Conservation (phyloP, 1,140 invertebrate species). For the Orius insidiosus region DNA sequence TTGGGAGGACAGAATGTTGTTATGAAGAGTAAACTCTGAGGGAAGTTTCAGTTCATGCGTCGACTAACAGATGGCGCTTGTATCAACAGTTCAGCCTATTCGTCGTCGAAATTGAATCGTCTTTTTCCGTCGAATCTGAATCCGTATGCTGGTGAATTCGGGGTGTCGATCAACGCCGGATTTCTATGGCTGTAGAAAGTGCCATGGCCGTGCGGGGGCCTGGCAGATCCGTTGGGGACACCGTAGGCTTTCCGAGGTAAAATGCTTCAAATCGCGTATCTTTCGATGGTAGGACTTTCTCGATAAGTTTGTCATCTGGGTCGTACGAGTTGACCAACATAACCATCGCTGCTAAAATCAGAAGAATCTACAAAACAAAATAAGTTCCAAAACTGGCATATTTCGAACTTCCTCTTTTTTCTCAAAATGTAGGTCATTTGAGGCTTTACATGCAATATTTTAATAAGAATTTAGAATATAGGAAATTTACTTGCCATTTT, state of each 20-base stretch:
- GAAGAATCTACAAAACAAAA: neutral
- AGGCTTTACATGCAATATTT: too few species aligned
- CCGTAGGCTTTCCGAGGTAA: conserved; percentile 49
- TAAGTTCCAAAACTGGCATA: too few species aligned
- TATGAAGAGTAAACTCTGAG: too few species aligned
- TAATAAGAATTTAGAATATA: too few species aligned
- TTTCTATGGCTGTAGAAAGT: conserved; percentile 66
- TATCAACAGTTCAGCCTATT: too few species aligned
- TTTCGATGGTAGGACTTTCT: conserved; percentile 36
- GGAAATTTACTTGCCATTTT: too few species aligned
- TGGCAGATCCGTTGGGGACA: conserved; percentile 49
- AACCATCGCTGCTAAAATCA: neutral
- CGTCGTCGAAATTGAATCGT: conserved; percentile 66
- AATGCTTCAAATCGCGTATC: conserved; percentile 62
- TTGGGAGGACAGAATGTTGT: too few species aligned
- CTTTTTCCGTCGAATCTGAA: conserved; percentile 65
- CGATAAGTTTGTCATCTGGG: conserved; percentile 17
- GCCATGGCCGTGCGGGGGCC: conserved; percentile 62
- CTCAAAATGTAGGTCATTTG: too few species aligned
- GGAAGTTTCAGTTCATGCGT: too few species aligned
- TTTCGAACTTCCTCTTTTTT: too few species aligned
- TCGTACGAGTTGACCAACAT: conserved; percentile 14
- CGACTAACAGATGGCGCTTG: too few species aligned
- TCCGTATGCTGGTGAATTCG: conserved; percentile 65
- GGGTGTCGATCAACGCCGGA: conserved; percentile 59